Evolutionary conservation across 2,113 vertebrate species (phyloP), one percentile per base, ranked within the genome.

Genomic region (Romanogobio albipinnatus): DNA sequence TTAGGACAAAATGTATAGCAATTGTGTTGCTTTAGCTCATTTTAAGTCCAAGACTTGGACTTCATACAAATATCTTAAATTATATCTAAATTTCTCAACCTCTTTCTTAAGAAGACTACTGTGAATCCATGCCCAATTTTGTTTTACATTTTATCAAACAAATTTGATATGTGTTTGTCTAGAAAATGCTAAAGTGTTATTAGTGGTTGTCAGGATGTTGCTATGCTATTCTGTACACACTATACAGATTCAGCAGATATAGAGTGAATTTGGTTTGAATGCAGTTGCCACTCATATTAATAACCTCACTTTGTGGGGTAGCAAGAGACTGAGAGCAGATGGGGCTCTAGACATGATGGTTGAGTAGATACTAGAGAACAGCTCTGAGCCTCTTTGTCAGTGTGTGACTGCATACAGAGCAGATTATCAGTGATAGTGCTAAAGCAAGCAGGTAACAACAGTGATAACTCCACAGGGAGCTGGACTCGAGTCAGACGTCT

Each of bases 371-470:
- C 15, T 53, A 62, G 13, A 47, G 77, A 64, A 81, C 14, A 29
- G 39, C 24, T 29, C 14, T 49, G 24, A 64, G 59, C 43, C 43
- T 64, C 39, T 64, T 24, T 79, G 58, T 47, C 39, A n/a, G 22
- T 45, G 36, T 43, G 29, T 61, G 13, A 61, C 22, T 59, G 76
- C 22, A 78, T 24, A 33, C 76, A 15, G 70, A 73, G 43, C 43
- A 33, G 74, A 56, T 76, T 76, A 76, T 76, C 49, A 76, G 14
- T 22, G 59, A 64, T 59, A 47, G 53, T 43, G 58, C n/a, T 80
- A 80, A 62, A 76, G 74, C 74, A 56, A 15, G 49, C 49, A 76
- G 49, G 74, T 76, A 80, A 80, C 59, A 64, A 6, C 58, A 49
- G 59, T 64, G 58, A 80, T 64, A 39, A 64, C 77, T 47, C 58